Evolutionary conservation across 1,140 invertebrate species (phyloP), one percentile per base, ranked within the genome.

Genomic region (Conus betulinus): DNA sequence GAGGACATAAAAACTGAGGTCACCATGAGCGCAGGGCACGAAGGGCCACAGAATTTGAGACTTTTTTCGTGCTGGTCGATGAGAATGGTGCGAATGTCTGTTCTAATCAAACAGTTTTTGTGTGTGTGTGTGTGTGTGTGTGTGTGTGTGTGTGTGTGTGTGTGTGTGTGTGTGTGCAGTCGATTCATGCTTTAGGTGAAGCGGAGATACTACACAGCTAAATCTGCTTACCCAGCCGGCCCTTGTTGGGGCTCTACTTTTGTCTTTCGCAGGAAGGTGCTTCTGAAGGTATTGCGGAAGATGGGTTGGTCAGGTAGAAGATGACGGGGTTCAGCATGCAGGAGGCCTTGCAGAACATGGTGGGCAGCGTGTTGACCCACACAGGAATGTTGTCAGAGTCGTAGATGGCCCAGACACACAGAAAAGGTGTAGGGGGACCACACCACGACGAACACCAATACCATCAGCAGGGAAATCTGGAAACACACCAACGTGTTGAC

Each of bases 351-450:
- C 85, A 85, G 81, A 78, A 87, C 88, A 89, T 89, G 63, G 88
- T 89, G 60, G 88, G 88, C 85, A 86, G 84, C 3, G 88, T 87
- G 85, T 81, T 89, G 63, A 89, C 52, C 88, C 88, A 89, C 53
- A 83, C 60, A 4, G 88, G 88, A 55, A 88, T 84, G 11, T 79
- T 63, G 27, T 83, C 67, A 10, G 81, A 10, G 67, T 88, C 87
- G 52, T 89, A 84, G 60, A 89, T 81, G 53, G 88, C 51, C 85
- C 85, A 89, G 13, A 89, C 63, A 39, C 79, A 87, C 78, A 89
- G 79, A 52, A 52, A 89, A 87, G 39, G 82, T 51, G 63, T 89
- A 89, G 27, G 88, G 88, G 8, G 88, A 83, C 88, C 88, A 89
- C 7, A 87, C 51, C 11, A 89, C 27, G 5, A 87, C 83, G 52